A percentile compares a stretch with the other conserved stretches of the same genome.
These are phyloP conservation scores for Galagoides demidoff DNA, from an alignment of 2,797 vertebrate genomes.

Conservation along the genomic window DNA sequence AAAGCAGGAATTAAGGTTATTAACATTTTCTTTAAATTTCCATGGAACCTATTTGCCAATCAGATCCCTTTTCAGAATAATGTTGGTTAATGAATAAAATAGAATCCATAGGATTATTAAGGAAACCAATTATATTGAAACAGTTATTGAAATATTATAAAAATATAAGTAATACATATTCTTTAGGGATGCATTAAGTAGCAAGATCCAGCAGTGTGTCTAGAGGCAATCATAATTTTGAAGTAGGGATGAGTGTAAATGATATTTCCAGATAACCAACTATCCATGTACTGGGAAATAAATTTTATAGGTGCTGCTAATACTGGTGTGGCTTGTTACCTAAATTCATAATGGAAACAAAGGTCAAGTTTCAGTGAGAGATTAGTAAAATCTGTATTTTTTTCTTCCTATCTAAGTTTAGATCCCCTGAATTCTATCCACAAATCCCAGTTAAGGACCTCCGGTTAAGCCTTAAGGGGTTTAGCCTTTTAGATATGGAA, in stretches of 20 bases:
- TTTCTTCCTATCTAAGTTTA: slow-evolving; percentile 5
- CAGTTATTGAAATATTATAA: slow-evolving; percentile 41
- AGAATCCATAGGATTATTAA: slow-evolving; percentile 38
- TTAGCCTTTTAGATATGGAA: slow-evolving; percentile 47
- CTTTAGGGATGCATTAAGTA: slow-evolving; percentile 40
- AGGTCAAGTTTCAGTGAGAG: slow-evolving; percentile 28
- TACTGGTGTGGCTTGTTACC: not conserved
- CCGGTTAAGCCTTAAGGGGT: not conserved
- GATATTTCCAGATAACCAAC: slow-evolving; percentile 21
- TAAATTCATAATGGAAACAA: not conserved
- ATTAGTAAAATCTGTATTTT: not conserved
- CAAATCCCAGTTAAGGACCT: not conserved
- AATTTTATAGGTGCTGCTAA: not conserved
- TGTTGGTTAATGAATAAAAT: slow-evolving; percentile 55
- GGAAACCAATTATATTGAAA: slow-evolving; percentile 38
- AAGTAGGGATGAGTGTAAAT: slow-evolving; percentile 35
- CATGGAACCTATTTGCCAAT: not conserved
- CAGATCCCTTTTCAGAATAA: slow-evolving; percentile 28
- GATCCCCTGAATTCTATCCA: not conserved
- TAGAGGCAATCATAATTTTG: slow-evolving; percentile 19
- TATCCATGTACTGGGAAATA: not conserved
- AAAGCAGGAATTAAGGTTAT: slow-evolving; percentile 42
- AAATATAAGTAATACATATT: slow-evolving; percentile 25
- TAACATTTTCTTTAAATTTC: slow-evolving; percentile 26
- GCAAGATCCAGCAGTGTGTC: slow-evolving; percentile 13